Percentiles rank a stretch among this genome's conserved stretches.
These are phyloP conservation scores for Anaspis maculata DNA, from an alignment of 2,888 invertebrate species.

Conservation along the genomic window DNA sequence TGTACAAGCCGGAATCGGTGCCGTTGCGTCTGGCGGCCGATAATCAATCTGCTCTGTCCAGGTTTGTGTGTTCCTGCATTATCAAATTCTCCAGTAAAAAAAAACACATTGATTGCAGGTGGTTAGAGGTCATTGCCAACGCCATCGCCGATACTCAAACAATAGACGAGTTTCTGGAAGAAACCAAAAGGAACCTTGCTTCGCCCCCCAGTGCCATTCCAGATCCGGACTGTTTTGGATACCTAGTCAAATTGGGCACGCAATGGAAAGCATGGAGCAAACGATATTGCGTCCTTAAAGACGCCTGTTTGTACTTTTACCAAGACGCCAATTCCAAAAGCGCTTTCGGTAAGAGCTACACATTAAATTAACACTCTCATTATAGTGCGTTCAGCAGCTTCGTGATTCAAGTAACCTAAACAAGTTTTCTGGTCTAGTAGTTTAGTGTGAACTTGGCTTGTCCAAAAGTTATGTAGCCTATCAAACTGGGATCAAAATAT, in stretches of 20 bases:
- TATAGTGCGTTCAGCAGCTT: too few species aligned
- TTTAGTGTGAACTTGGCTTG: too few species aligned
- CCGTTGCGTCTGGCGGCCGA: constrained; percentile 75
- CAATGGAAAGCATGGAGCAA: constrained; percentile 86
- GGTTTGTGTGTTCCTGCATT: too few species aligned
- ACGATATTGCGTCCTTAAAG: constrained; percentile 89
- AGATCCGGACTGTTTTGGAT: constrained; percentile 88
- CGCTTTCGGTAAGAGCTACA: constrained; percentile 65
- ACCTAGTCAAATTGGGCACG: constrained; percentile 76
- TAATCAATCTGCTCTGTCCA: constrained; percentile 51
- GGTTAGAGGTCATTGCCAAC: constrained; percentile 63
- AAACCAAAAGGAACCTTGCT: constrained; percentile 71
- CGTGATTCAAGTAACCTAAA: too few species aligned
- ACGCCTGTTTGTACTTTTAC: constrained; percentile 91
- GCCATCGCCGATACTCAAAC: constrained; percentile 55
- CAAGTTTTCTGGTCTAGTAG: too few species aligned
- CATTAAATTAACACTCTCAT: constrained; percentile 2
- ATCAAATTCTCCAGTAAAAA: too few species aligned
- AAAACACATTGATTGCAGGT: too few species aligned
- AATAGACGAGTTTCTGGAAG: constrained; percentile 60
- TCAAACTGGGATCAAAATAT: too few species aligned
- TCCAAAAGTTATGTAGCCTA: too few species aligned
- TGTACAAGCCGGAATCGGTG: constrained; percentile 62
- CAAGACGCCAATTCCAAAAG: constrained; percentile 78
- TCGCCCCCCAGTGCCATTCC: constrained; percentile 72